Percentiles rank a stretch among this genome's conserved stretches.
These are phyloP conservation scores for Pangasianodon gigas DNA, from an alignment of 2,113 vertebrate species.

Conservation along the genomic window DNA sequence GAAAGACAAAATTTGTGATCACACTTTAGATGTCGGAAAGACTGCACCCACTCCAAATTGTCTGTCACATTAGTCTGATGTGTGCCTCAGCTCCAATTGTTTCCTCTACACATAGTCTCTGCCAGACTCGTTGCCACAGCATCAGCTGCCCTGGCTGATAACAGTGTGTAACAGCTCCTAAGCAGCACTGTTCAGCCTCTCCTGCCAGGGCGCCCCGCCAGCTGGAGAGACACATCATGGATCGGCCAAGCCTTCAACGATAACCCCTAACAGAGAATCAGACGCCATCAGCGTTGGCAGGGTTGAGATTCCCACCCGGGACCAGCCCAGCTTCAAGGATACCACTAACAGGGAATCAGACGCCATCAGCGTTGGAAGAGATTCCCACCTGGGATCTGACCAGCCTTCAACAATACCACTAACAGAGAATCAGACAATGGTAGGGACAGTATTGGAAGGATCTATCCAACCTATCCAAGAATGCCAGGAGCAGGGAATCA, in stretches of 20 bases:
- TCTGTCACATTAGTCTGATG: neutral
- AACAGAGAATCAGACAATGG: neutral
- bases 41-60: neutral
- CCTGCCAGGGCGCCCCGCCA: conserved; percentile 31
- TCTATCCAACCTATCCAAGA: neutral
- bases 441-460: neutral
- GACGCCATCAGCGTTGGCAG: neutral
- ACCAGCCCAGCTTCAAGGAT: neutral
- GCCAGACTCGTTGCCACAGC: conserved; percentile 24
- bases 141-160: conserved; percentile 44
- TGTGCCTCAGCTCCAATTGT: conserved; percentile 25
- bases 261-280: conserved; percentile 1
- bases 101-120: conserved; percentile 4
- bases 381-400: neutral
- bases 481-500: neutral
- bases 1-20: neutral
- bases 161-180: conserved; percentile 27
- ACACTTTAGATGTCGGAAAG: neutral
- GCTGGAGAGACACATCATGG: conserved; percentile 25
- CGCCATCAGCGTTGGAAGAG: neutral
- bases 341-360: neutral
- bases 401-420: neutral
- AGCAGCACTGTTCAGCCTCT: conserved; percentile 6
- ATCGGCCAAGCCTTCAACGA: neutral
- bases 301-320: neutral